phyloP scores from a whole-genome alignment of 2,113 vertebrate genomes.

The Hydrochoerus hydrochaeris region DNA sequence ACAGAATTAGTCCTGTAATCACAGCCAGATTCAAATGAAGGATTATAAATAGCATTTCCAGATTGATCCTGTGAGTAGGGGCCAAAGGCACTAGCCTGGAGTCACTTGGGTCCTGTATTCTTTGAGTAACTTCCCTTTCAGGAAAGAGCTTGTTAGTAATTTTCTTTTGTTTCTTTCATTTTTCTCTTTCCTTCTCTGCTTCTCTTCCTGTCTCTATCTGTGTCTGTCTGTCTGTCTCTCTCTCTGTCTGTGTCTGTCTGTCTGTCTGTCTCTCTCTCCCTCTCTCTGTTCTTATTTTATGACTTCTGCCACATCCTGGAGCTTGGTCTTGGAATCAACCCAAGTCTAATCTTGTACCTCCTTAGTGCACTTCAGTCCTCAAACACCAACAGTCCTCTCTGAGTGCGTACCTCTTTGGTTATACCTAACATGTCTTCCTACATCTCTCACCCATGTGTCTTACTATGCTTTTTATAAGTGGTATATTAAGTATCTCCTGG shows the following conservation, averaged over 20 bases:
- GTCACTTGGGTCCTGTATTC: not conserved
- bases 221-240: not conserved
- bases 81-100: not conserved
- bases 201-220: accelerated
- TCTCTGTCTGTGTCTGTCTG: too few species aligned
- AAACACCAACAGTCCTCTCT: not conserved
- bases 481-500: not conserved
- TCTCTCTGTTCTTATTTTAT: not conserved
- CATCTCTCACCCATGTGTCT: not conserved
- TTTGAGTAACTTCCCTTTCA: not conserved
- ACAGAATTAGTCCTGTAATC: not conserved
- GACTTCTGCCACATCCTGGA: not conserved
- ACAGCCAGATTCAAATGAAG: not conserved
- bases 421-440: not conserved
- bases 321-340: not conserved
- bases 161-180: not conserved
- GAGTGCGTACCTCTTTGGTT: not conserved
- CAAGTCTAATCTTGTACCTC: not conserved
- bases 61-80: not conserved
- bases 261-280: too few species aligned
- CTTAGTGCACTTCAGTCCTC: not conserved
- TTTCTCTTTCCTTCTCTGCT: not conserved
- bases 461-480: not conserved
- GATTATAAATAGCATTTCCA: not conserved
- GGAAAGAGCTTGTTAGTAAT: not conserved